Base-by-base conservation (phyloP, 2,113 vertebrate species). In the Balaenoptera acutorostrata region DNA sequence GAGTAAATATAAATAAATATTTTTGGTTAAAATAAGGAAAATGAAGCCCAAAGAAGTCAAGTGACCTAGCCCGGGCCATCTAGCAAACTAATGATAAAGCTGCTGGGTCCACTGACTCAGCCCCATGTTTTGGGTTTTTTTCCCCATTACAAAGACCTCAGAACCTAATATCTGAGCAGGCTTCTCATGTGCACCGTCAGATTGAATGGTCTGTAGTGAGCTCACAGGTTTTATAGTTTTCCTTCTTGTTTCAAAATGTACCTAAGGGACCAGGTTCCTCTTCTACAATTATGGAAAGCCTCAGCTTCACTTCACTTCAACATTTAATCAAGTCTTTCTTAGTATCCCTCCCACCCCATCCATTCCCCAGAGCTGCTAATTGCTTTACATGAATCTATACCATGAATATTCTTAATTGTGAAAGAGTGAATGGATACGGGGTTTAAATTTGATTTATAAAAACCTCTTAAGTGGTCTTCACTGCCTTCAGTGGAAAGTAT, bases 401-500 rank as follows among this genome's bases (percentile, higher is more conserved):
- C 21, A 5, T 89, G 88, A 96, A 81, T 93, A 91, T 59, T 91
- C 49, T 97, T 86, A 97, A 97, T 90, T 98, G 85, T 95, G 66
- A 88, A 97, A 96, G 39, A 52, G 8, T 98, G 71, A 96, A 88
- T 74, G 36, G 71, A 90, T 88, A 96, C 1, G 15, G 29, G 15
- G 31, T 81, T 97, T 97, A 94, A 96, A 95, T 97, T 82, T 94
- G 81, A 94, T 97, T 97, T 85, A 92, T 66, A 72, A 96, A 95
- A 97, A 61, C 74, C 91, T 94, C 81, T 95, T 93, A 97, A 97
- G 84, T 88, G 81, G 64, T 85, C 64, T 96, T 96, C 93, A 95
- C 82, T 94, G 64, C 52, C 71, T 77, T 96, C 72, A 63, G 21
- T 90, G 52, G 25, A 84, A 90, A 95, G 75, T 95, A 93, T 71